phyloP scores from a whole-genome alignment of 2,888 invertebrate species.

The Lysandra coridon region DNA sequence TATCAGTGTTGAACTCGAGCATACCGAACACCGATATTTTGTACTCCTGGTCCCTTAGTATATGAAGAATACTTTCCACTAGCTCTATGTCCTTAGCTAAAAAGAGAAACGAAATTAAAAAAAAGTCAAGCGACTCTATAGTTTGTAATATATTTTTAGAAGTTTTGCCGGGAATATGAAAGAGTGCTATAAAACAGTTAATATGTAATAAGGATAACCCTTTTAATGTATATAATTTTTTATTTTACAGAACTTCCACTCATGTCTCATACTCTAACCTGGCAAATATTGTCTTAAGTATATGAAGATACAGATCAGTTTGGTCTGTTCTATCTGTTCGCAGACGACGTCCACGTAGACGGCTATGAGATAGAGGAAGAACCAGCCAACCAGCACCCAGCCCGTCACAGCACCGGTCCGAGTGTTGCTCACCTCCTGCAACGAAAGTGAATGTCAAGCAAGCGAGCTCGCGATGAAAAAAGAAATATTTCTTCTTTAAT shows the following conservation, averaged over 20 bases:
- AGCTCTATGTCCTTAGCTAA: background rate
- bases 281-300: slow-evolving; percentile 52
- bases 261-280: slow-evolving; percentile 42
- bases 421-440: slow-evolving; percentile 47
- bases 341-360: slow-evolving; percentile 50
- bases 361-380: slow-evolving; percentile 34
- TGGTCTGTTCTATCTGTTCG: slow-evolving; percentile 57
- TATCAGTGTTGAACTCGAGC: slow-evolving; percentile 28
- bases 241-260: no score
- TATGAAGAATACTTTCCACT: slow-evolving; percentile 27
- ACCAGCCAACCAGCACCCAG: slow-evolving; percentile 54
- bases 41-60: slow-evolving; percentile 26
- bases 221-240: no score
- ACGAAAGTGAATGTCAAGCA: background rate
- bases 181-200: no score
- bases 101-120: background rate
- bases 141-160: background rate
- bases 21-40: slow-evolving; percentile 34
- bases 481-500: no score
- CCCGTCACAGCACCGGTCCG: slow-evolving; percentile 48
- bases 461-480: no score
- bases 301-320: slow-evolving; percentile 58
- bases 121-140: background rate
- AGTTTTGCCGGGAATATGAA: no score
- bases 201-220: no score